Percentiles rank a stretch among this genome's conserved stretches.
Conservation (phyloP, 2,113 vertebrate genomes). For the Morone saxatilis region DNA sequence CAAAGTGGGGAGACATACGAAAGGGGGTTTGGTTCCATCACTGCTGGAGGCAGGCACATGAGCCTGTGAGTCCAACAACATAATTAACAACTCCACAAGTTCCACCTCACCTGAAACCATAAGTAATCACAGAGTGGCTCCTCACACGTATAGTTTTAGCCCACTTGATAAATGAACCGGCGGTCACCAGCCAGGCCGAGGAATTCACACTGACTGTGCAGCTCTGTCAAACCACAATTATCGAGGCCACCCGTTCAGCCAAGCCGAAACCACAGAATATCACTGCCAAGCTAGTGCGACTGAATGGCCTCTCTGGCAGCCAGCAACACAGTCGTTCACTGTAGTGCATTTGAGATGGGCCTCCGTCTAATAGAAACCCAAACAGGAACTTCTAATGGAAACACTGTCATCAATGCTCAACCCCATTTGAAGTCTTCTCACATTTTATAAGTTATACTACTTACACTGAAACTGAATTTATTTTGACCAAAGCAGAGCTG, state of each 20-base stretch:
- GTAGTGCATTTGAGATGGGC: slow-evolving; percentile 20
- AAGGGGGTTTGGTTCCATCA: background rate
- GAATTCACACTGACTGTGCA: slow-evolving; percentile 57
- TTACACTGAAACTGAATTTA: no score
- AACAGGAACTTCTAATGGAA: slow-evolving; percentile 18
- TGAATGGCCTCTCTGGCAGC: slow-evolving; percentile 54
- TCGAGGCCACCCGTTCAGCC: slow-evolving; percentile 55
- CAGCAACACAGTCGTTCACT: slow-evolving; percentile 11
- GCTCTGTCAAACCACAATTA: slow-evolving; percentile 66
- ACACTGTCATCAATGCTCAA: background rate
- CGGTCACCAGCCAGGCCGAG: slow-evolving; percentile 37
- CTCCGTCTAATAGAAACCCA: slow-evolving; percentile 30
- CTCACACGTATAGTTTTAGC: background rate
- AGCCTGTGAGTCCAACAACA: background rate
- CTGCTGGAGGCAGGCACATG: background rate
- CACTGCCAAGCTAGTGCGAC: slow-evolving; percentile 51
- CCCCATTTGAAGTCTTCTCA: background rate
- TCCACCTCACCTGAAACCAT: slow-evolving; percentile 35
- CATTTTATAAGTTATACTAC: no score
- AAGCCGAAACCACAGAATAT: slow-evolving; percentile 52
- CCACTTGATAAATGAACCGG: slow-evolving; percentile 38
- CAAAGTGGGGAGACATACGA: slow-evolving; percentile 27
- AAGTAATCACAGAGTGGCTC: background rate
- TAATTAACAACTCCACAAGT: slow-evolving; percentile 38
- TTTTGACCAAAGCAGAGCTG: no score